Evolutionary conservation across 2,888 invertebrate genomes (phyloP), one percentile per base, ranked within the genome.

Genomic region (Copidosoma aretas): DNA sequence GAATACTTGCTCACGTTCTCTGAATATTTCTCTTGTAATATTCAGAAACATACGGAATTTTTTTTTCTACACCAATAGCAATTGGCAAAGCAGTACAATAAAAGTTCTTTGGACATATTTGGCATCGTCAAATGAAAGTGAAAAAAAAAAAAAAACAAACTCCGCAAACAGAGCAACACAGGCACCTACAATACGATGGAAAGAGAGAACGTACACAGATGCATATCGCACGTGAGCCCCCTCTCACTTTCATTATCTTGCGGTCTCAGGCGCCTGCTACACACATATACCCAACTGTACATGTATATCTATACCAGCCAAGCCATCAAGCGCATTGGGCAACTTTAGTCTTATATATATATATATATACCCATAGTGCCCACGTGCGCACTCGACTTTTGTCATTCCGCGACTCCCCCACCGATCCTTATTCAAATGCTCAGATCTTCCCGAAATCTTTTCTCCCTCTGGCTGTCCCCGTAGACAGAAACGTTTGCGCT

Each of bases 181-280:
- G n/a, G n/a, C n/a, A n/a, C n/a, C n/a, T n/a, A n/a, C n/a, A n/a
- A n/a, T 1, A 53, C 17, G 24, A 46, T 54, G 25, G 12, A 32
- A 60, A 21, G 24, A 24, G 54, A 54, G 39, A 59, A 22, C n/a
- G 21, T 43, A 60, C 25, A n/a, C 10, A 46, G 67, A 68, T 68
- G 58, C 46, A 53, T 60, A 68, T 68, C 67, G 43, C 49, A 1
- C 17, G 25, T 15, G 43, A 46, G 43, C 52, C 21, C 49, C 46
- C 63, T 63, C 63, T 39, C 60, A 53, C 59, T 58, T 62, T 67
- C 58, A n/a, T 54, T 67, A 58, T 67, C 63, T 62, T 43, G 32
- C 21, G 21, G 46, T 17, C 56, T 59, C 39, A 60, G 54, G 60
- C 60, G 60, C 65, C 53, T 51, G 8, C 8, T 46, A 14, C 41